A percentile compares a stretch with the other conserved stretches of the same genome.
These are phyloP conservation scores for Riparia riparia DNA, from an alignment of 2,113 vertebrate genomes.

Conservation along the genomic window DNA sequence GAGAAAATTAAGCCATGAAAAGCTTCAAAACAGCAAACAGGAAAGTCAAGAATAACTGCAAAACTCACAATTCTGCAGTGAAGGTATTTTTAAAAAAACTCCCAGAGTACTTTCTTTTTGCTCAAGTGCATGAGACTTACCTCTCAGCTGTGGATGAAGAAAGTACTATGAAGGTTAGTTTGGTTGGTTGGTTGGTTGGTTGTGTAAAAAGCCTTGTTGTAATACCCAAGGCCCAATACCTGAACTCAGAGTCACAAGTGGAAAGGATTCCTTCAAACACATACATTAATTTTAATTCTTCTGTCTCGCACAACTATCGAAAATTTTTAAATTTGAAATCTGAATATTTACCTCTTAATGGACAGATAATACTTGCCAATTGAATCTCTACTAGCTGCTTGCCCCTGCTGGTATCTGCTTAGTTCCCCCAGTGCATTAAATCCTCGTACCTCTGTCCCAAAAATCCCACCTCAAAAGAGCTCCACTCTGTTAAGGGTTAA, in stretches of 20 bases:
- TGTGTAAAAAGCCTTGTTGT: accelerated
- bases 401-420: neutral
- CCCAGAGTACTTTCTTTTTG: neutral
- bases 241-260: neutral
- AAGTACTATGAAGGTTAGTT: neutral
- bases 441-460: neutral
- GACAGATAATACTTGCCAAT: neutral
- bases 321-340: neutral
- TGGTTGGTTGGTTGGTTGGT: neutral
- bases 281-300: neutral
- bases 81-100: neutral
- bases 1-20: neutral
- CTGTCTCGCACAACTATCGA: neutral
- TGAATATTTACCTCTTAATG: neutral
- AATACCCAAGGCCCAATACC: neutral
- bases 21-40: neutral
- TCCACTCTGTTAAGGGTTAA: no score
- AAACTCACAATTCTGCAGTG: neutral
- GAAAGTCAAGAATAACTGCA: neutral
- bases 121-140: neutral
- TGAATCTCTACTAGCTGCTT: neutral
- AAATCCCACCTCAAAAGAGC: neutral
- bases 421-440: neutral
- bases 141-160: neutral
- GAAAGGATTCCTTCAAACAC: neutral